Conservation (phyloP, 2,113 vertebrate genomes). For the Cacatua alba region DNA sequence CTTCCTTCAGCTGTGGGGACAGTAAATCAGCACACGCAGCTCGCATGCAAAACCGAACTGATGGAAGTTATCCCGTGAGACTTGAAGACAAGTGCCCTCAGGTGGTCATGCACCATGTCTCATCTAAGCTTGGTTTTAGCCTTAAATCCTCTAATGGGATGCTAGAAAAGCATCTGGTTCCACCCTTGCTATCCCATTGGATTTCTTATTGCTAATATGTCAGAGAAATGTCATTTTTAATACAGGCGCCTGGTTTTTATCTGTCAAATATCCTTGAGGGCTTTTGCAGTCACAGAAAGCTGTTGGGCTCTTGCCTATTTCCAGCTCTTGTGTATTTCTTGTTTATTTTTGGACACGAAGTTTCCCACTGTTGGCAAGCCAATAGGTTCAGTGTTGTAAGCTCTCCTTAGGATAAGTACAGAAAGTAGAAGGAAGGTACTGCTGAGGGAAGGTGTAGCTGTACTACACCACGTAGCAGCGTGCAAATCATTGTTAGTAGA, state of each 20-base stretch:
- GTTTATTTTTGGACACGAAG: no score
- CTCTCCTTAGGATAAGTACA: neutral
- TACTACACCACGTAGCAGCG: fast-evolving
- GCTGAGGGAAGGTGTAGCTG: neutral
- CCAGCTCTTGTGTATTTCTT: neutral
- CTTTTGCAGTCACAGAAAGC: neutral
- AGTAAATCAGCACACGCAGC: neutral
- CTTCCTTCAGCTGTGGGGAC: neutral
- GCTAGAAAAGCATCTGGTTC: neutral
- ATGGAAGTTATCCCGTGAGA: neutral
- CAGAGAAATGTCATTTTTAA: neutral
- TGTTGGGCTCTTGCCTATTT: neutral
- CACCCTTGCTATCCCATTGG: neutral
- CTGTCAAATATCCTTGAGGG: neutral
- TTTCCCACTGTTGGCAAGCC: neutral
- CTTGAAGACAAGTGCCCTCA: neutral
- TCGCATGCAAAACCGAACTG: no score
- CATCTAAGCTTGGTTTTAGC: neutral
- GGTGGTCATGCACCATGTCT: neutral
- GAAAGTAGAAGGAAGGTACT: neutral
- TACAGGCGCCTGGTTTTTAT: neutral
- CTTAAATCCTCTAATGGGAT: neutral
- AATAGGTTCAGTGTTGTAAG: fast-evolving
- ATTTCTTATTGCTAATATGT: neutral
- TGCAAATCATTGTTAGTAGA: neutral